These are phyloP conservation scores for Ridgeia piscesae DNA, from an alignment of 1,140 invertebrate genomes.

Conservation along the genomic window DNA sequence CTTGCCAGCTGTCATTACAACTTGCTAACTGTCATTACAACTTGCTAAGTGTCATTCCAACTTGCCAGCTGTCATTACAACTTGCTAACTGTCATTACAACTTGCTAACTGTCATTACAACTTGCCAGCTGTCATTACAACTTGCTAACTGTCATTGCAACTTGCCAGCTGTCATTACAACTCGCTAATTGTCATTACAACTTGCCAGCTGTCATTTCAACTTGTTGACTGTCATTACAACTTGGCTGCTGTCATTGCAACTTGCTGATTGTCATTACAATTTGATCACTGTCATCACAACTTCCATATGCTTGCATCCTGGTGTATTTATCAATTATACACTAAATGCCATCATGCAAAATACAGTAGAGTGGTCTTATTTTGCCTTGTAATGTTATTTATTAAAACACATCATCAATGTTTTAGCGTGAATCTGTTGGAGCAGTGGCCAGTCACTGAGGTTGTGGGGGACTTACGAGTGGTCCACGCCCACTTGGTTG, in stretches of 20 bases:
- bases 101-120: no score
- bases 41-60: background rate
- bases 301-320: no score
- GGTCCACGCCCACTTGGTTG: background rate
- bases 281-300: no score
- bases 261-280: no score
- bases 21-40: background rate
- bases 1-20: no score
- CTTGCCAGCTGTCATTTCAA: no score
- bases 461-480: background rate
- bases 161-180: background rate
- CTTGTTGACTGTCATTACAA: no score
- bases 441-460: background rate
- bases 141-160: background rate
- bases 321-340: no score
- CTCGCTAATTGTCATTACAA: no score
- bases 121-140: background rate
- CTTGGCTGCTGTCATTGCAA: no score
- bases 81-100: background rate
- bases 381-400: background rate
- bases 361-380: background rate
- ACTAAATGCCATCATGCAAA: background rate
- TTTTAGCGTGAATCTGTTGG: background rate
- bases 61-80: background rate
- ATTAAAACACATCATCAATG: background rate